Evolutionary conservation across 2,797 vertebrate genomes (phyloP), one percentile per base, ranked within the genome.

Genomic region (Sebastes wilsoni): DNA sequence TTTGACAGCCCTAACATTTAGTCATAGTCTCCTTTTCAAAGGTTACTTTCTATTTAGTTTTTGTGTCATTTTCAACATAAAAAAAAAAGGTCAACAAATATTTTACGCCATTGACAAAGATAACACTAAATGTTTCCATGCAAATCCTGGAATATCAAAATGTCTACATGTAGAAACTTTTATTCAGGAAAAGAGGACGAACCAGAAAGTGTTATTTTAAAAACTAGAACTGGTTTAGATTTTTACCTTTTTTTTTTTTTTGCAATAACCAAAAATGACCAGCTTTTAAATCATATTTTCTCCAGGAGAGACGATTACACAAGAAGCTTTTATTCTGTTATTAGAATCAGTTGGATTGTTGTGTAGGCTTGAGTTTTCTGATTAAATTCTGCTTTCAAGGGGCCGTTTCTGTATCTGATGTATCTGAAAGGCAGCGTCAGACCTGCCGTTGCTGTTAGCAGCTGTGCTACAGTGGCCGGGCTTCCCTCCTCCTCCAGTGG

Each of bases 371-470:
- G 49, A 36, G 27, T 72, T 72, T 22, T 22, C 28, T 6, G 12
- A 30, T 60, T 12, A 62, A 23, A 65, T 54, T 61, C 3, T 32
- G 28, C 30, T 28, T 49, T 67, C 9, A 10, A 32, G 20, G 7
- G 7, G 18, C 12, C 6, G 61, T 81, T 78, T 49, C 6, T 7
- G 1, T 38, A 12, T 75, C 6, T 60, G 23, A 77, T 68, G 2
- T 46, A 46, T 58, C 67, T 85, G 36, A 28, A 75, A 84, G 66
- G 69, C 79, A 23, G 46, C 80, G 49, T 73, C 52, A 38, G 82
- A 81, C 59, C 80, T 85, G 81, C 81, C 65, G 16, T 54, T 87
- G 79, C 59, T 75, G 85, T 73, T 59, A 65, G 90, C 92, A 92
- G 90, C 91, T 91, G 88, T 81, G 80, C 64, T 46, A 42, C 79